phyloP scores from a whole-genome alignment of 2,888 invertebrate species.

The Rhaphigaster nebulosa region DNA sequence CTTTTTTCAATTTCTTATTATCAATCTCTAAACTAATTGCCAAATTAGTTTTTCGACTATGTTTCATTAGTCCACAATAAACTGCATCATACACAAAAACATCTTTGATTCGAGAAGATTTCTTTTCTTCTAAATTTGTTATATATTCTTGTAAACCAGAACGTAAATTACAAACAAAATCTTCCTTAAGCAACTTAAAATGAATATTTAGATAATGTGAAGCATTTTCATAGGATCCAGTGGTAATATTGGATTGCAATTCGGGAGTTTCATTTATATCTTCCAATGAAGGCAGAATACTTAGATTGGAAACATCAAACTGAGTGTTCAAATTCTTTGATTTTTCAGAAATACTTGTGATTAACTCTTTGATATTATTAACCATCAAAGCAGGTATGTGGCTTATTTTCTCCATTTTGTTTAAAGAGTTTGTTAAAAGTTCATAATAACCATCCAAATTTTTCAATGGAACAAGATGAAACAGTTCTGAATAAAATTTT shows the following conservation, averaged over 20 bases:
- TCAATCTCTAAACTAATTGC: conserved; percentile 64
- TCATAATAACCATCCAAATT: conserved; percentile 66
- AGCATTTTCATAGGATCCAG: conserved; percentile 76
- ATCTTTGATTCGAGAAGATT: conserved; percentile 67
- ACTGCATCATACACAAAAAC: conserved; percentile 72
- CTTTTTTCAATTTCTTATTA: conserved; percentile 67
- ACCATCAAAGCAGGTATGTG: neutral
- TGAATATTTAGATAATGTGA: conserved; percentile 84
- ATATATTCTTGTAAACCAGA: conserved; percentile 71
- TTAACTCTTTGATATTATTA: neutral
- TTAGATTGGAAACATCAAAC: conserved; percentile 69
- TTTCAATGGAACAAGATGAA: conserved; percentile 67
- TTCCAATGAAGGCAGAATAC: conserved; percentile 72
- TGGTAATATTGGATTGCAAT: conserved; percentile 73
- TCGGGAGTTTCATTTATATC: conserved; percentile 70
- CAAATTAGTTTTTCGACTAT: conserved; percentile 64
- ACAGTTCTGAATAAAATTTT: neutral
- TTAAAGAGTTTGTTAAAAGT: neutral
- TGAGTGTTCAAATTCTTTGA: neutral
- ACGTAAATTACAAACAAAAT: conserved; percentile 81
- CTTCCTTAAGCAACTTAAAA: conserved; percentile 83
- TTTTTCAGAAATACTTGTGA: conserved; percentile 5
- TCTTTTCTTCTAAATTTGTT: conserved; percentile 38
- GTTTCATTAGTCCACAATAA: conserved; percentile 67
- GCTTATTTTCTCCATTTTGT: conserved; percentile 1